phyloP scores from a whole-genome alignment of 2,888 invertebrate species.

The Lithophane leautieri region DNA sequence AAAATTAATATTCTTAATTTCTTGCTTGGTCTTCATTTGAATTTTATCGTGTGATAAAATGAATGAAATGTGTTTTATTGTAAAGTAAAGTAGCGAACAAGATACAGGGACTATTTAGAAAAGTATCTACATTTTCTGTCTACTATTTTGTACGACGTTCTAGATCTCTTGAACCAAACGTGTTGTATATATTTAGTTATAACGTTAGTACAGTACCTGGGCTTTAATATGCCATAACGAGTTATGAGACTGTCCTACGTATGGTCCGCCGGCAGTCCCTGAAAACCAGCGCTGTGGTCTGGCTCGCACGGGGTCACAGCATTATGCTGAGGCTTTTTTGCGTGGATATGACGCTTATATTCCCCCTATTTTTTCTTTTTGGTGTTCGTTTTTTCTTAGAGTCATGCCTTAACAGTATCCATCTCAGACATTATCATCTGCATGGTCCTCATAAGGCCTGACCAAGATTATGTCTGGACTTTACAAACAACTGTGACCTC shows the following conservation, averaged over 20 bases:
- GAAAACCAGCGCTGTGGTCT: too few species aligned
- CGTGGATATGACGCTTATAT: too few species aligned
- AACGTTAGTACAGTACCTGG: constrained; percentile 31
- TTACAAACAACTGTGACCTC: too few species aligned
- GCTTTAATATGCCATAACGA: constrained; percentile 1
- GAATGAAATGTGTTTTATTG: constrained; percentile 53
- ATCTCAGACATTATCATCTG: too few species aligned
- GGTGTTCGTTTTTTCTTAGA: too few species aligned
- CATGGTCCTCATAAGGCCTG: too few species aligned
- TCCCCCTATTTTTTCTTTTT: too few species aligned
- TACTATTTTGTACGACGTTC: constrained; percentile 77
- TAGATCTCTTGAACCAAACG: constrained; percentile 76
- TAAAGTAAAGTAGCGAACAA: constrained; percentile 71
- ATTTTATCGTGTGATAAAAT: constrained; percentile 38
- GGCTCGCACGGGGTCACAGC: too few species aligned
- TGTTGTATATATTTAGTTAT: constrained; percentile 55
- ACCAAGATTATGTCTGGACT: too few species aligned
- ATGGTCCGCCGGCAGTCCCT: too few species aligned
- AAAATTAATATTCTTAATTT: neutral
- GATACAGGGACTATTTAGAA: constrained; percentile 86
- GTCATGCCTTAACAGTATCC: too few species aligned
- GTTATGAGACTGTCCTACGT: neutral
- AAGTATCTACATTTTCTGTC: constrained; percentile 75
- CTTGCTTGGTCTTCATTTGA: neutral
- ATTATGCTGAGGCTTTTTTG: too few species aligned